phyloP scores from a whole-genome alignment of 2,113 vertebrate species.

The Malurus alboscapulatus region DNA sequence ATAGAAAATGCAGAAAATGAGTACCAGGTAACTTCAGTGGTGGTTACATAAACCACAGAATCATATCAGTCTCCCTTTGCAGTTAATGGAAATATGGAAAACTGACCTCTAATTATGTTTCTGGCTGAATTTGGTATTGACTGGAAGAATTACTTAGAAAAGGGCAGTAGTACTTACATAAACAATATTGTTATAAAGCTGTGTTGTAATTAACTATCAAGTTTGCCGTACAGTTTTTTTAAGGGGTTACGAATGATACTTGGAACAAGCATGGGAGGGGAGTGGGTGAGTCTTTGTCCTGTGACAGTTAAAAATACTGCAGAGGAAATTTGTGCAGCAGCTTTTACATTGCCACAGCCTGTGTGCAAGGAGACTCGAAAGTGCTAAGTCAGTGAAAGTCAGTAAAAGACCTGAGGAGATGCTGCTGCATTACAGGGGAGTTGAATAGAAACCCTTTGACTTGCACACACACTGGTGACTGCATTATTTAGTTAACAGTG shows the following conservation, averaged over 20 bases:
- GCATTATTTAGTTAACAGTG: background rate
- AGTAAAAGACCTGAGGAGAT: background rate
- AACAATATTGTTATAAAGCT: background rate
- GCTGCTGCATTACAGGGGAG: accelerated
- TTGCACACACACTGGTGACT: background rate
- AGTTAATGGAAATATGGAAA: background rate
- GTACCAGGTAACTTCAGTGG: slow-evolving; percentile 87
- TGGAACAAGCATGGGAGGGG: background rate
- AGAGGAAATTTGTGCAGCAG: background rate
- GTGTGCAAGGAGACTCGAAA: background rate
- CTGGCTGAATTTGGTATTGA: background rate
- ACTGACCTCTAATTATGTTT: background rate
- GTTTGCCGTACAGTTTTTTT: background rate
- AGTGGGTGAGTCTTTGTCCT: background rate
- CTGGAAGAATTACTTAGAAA: background rate
- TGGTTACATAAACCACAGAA: background rate
- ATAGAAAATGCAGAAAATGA: slow-evolving; percentile 92
- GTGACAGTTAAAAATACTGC: background rate
- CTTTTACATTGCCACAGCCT: background rate
- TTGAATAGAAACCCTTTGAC: background rate
- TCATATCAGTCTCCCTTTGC: background rate
- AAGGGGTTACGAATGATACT: background rate
- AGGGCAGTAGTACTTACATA: background rate
- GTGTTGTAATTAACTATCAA: background rate
- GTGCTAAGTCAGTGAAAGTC: background rate